phyloP scores from a whole-genome alignment of 92 coral and sea anemone species.

The Epizoanthus scotinus region DNA sequence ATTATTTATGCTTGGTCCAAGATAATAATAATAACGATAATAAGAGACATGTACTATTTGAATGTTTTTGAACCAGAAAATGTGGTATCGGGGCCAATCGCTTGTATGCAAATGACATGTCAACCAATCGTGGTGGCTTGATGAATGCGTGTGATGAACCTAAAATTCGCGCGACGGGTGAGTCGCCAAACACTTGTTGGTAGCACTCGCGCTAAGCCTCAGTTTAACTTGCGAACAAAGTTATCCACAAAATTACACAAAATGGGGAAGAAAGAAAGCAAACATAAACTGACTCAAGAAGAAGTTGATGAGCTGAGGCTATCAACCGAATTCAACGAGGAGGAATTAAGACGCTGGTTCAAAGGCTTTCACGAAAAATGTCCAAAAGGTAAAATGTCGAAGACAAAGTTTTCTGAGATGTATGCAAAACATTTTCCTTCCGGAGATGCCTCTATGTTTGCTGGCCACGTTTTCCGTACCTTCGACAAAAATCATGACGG shows the following conservation, averaged over 20 bases:
- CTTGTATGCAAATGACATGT: conserved; percentile 66
- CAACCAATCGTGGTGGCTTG: conserved; percentile 61
- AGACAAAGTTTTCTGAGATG: conserved; percentile 88
- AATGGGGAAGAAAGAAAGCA: conserved; percentile 81
- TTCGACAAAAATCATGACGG: conserved; percentile 98
- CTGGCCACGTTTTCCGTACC: conserved; percentile 96
- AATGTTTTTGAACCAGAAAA: conserved; percentile 1
- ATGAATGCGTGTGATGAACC: not conserved
- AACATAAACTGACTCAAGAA: conserved; percentile 71
- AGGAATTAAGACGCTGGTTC: conserved; percentile 90
- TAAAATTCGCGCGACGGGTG: conserved; percentile 10
- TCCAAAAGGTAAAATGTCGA: conserved; percentile 94
- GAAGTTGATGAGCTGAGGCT: conserved; percentile 84
- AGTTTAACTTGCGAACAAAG: conserved; percentile 13
- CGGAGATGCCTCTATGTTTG: conserved; percentile 91
- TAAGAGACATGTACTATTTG: conserved; percentile 13
- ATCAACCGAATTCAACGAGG: conserved; percentile 89
- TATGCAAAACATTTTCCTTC: conserved; percentile 85
- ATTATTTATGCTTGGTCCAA: conserved; percentile 45
- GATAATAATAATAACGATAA: too few species aligned
- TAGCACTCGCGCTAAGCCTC: conserved; percentile 18
- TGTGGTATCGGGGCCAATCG: not conserved
- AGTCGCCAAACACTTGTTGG: conserved; percentile 10
- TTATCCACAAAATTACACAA: conserved; percentile 4
- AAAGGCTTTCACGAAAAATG: conserved; percentile 92